Conservation (phyloP, 1,140 invertebrate species). For the Pseudomyrmex dendroicus region DNA sequence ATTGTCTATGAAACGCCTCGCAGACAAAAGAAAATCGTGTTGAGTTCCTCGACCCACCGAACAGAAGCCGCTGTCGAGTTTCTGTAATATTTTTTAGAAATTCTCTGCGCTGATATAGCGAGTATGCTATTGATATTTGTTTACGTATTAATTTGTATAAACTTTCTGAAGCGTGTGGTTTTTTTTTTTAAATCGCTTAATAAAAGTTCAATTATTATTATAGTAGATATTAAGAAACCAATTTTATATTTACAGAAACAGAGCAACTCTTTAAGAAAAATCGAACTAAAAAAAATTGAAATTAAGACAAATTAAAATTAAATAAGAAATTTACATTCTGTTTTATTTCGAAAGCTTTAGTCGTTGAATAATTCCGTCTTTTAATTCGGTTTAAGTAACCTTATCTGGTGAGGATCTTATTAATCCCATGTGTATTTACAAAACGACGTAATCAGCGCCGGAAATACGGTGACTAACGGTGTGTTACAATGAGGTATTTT, state of each 20-base stretch:
- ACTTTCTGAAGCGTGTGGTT: background rate
- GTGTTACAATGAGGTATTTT: slow-evolving; percentile 55
- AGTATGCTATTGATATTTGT: background rate
- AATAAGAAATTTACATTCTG: too few species aligned
- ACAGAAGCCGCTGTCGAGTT: slow-evolving; percentile 3
- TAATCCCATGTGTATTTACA: slow-evolving; percentile 82
- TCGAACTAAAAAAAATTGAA: too few species aligned
- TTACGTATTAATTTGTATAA: background rate
- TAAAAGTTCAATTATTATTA: too few species aligned
- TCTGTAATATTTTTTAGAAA: background rate
- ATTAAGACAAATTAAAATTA: slow-evolving; percentile 14
- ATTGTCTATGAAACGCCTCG: slow-evolving; percentile 65
- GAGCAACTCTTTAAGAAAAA: too few species aligned
- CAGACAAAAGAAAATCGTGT: slow-evolving; percentile 74
- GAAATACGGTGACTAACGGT: slow-evolving; percentile 55
- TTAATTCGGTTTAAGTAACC: background rate
- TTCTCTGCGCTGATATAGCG: background rate
- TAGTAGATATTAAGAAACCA: too few species aligned
- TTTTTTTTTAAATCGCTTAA: too few species aligned
- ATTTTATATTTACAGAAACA: too few species aligned
- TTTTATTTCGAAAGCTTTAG: too few species aligned
- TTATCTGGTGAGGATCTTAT: slow-evolving; percentile 78
- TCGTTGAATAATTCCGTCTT: too few species aligned
- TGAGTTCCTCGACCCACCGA: slow-evolving; percentile 26
- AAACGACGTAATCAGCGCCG: slow-evolving; percentile 80